Evolutionary conservation across 2,888 invertebrate genomes (phyloP).

Genomic region (Ischnura elegans): DNA sequence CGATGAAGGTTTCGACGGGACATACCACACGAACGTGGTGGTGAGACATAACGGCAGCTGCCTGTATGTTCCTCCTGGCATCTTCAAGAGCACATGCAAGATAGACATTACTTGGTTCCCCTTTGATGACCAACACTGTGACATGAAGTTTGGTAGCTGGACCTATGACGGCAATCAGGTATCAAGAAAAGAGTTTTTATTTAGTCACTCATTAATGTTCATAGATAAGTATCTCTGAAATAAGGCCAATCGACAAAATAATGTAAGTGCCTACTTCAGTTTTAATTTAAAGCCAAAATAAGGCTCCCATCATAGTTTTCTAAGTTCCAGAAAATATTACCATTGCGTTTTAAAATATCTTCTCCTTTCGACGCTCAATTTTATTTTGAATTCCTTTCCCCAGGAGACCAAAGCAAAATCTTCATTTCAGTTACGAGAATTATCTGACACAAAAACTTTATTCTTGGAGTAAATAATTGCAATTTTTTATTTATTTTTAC

Average conservation of each 20-base stretch:
- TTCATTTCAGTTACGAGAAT: not conserved
- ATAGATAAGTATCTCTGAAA: not conserved
- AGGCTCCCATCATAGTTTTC: not conserved
- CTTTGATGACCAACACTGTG: constrained; percentile 99
- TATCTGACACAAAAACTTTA: not conserved
- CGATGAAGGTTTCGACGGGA: constrained; percentile 99
- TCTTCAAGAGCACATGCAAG: constrained; percentile 99
- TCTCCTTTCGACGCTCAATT: not conserved
- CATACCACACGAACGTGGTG: constrained; percentile 99
- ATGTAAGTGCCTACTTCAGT: no score
- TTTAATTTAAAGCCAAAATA: not conserved
- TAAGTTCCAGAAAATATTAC: not conserved
- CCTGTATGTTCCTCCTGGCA: constrained; percentile 99
- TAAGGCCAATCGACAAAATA: not conserved
- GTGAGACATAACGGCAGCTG: constrained; percentile 99
- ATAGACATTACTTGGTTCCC: constrained; percentile 99
- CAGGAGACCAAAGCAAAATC: not conserved
- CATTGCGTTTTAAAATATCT: not conserved
- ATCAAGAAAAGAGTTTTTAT: constrained; percentile 74
- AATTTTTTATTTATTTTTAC: no score
- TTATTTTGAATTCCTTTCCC: not conserved
- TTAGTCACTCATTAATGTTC: constrained; percentile 23
- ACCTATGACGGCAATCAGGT: constrained; percentile 99
- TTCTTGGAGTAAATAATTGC: not conserved
- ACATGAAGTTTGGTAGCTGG: constrained; percentile 99